Base-by-base conservation (phyloP, 2,113 vertebrate species). In the Colistium nudipinnis region DNA sequence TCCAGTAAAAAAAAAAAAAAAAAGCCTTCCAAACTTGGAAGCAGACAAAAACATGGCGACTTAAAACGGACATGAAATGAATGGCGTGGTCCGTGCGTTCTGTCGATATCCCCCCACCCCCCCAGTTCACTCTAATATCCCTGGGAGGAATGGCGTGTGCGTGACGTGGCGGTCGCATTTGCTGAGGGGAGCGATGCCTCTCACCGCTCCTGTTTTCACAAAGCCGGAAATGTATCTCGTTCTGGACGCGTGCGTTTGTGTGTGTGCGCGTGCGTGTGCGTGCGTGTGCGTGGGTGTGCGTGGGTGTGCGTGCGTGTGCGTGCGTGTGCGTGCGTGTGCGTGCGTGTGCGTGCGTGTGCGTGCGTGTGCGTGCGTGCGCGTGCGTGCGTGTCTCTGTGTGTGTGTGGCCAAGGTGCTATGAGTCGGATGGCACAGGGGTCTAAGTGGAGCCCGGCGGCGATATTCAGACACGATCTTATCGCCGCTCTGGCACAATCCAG, bases 381-480 rank as follows among this genome's bases (percentile, higher is more conserved):
- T 49, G 24, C 60, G 28, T 43, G n/a, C 49, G 47, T 25, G 28
- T 72, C 67, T 4, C 28, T 22, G 24, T 68, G 3, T 22, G 27
- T 49, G 9, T 35, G 33, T 13, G 16, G 24, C 35, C 17, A 19
- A 20, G 52, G 19, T 38, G 44, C 48, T 55, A 51, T 33, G 31
- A 80, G 47, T 22, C 30, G 31, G 4, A 38, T 49, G 65, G 44
- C 51, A 35, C 39, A n/a, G 33, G 24, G 17, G 20, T 30, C 55
- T 62, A 74, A 79, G 80, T 51, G 70, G 53, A 76, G 70, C 70
- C 83, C 59, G 13, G 73, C 30, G 36, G 83, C 62, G 28, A 35
- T 11, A 53, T 75, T 63, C 55, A 66, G 44, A 74, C 45, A 17
- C 45, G 66, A 72, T 20, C 70, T 86, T 44, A 39, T 85, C 66